These are phyloP conservation scores for Scalopus aquaticus DNA, from an alignment of 2,113 vertebrate species.

Conservation along the genomic window DNA sequence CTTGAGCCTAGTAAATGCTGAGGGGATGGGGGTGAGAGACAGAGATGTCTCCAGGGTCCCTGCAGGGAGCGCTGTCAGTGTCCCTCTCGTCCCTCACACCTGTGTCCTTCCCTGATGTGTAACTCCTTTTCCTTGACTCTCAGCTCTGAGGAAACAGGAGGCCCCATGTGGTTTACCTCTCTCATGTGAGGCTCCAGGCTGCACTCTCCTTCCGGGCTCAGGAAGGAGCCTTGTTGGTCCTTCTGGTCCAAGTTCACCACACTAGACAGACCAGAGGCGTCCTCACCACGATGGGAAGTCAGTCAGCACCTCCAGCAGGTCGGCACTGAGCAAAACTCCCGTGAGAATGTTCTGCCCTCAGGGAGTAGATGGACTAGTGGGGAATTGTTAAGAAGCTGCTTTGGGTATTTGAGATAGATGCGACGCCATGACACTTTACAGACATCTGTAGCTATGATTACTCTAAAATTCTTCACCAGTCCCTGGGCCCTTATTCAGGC, in stretches of 20 bases:
- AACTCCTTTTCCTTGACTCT: background rate
- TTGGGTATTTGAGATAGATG: background rate
- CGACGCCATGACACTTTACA: background rate
- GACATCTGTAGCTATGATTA: background rate
- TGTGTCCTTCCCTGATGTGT: background rate
- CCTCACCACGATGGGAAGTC: background rate
- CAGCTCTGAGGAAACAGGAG: too few species aligned
- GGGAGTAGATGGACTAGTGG: too few species aligned
- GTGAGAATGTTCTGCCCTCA: background rate
- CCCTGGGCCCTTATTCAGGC: background rate
- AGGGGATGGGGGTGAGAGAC: background rate
- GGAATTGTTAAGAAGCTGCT: background rate
- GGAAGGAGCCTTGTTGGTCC: background rate
- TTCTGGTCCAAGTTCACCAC: too few species aligned
- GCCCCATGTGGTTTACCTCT: background rate
- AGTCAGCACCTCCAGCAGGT: too few species aligned
- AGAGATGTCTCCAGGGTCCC: too few species aligned
- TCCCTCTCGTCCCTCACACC: too few species aligned
- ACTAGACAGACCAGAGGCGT: background rate
- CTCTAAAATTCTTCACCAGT: background rate
- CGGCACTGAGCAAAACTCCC: background rate
- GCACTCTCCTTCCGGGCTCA: background rate
- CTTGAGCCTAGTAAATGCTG: background rate
- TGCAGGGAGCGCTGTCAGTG: too few species aligned
- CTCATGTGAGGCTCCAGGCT: background rate